Percentiles rank a stretch among this genome's conserved stretches.
phyloP scores from a whole-genome alignment of 2,113 vertebrate species.

The Rhinolophus ferrumequinum region DNA sequence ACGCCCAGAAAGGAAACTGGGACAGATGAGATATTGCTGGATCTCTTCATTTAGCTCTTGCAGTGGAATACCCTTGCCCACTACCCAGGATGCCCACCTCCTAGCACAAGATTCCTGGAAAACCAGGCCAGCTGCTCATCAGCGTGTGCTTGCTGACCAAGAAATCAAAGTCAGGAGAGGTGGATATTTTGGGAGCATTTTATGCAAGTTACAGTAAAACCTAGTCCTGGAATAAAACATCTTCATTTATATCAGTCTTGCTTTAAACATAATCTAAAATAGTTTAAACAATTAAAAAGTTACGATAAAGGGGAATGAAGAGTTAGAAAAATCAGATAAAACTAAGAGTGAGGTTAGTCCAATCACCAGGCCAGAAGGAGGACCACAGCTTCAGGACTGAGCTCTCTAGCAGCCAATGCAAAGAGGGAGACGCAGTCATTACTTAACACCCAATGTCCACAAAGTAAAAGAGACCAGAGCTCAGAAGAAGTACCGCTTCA shows the following conservation, averaged over 20 bases:
- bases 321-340: conserved; percentile 34
- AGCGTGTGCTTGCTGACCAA: background rate
- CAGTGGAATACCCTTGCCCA: background rate
- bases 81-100: background rate
- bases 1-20: background rate
- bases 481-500: background rate
- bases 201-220: background rate
- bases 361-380: background rate
- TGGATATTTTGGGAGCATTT: background rate
- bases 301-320: background rate
- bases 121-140: background rate
- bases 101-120: background rate
- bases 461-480: background rate
- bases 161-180: background rate
- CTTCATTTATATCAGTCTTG: background rate
- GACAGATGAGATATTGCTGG: background rate
- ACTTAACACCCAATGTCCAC: background rate
- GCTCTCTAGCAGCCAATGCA: background rate
- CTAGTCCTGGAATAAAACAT: background rate
- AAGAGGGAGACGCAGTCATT: background rate
- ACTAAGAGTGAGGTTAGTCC: background rate
- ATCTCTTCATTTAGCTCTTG: background rate
- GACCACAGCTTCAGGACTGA: background rate
- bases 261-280: conserved; percentile 37
- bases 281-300: background rate